These are phyloP conservation scores for Anneissia japonica DNA, from an alignment of 35 echinoderm and acorn worm genomes.

Conservation along the genomic window DNA sequence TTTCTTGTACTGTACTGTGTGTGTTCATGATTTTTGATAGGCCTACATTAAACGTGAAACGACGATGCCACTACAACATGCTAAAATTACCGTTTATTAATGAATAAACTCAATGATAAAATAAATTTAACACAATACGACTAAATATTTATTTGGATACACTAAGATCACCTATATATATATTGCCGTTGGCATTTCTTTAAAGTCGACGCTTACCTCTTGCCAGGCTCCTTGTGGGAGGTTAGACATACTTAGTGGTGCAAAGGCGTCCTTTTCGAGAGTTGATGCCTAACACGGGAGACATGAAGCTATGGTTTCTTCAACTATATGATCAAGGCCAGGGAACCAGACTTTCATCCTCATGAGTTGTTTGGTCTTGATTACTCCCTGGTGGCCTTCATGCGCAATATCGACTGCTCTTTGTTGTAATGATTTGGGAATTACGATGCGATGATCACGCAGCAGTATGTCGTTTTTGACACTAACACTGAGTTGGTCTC, in stretches of 20 bases:
- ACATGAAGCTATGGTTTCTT: slow-evolving; percentile 39
- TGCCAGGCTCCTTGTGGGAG: slow-evolving; percentile 32
- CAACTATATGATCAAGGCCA: slow-evolving; percentile 34
- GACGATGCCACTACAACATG: too few relatives aligned
- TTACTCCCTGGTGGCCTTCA: slow-evolving; percentile 59
- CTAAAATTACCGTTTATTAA: too few relatives aligned
- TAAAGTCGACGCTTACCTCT: slow-evolving; percentile 65
- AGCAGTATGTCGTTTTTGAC: slow-evolving; percentile 10
- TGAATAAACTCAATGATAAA: too few relatives aligned
- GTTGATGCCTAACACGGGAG: slow-evolving; percentile 48
- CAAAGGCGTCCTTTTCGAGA: not conserved
- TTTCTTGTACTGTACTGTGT: too few relatives aligned
- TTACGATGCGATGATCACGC: slow-evolving; percentile 45
- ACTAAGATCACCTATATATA: too few relatives aligned
- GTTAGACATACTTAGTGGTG: slow-evolving; percentile 35
- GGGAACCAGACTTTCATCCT: slow-evolving; percentile 79
- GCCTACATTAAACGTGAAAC: too few relatives aligned
- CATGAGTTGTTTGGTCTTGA: slow-evolving; percentile 58
- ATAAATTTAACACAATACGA: too few relatives aligned
- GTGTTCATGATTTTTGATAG: too few relatives aligned
- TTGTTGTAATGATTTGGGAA: slow-evolving; percentile 31
- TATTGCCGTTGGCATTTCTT: slow-evolving; percentile 24
- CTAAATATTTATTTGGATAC: too few relatives aligned
- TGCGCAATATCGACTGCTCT: slow-evolving; percentile 54
- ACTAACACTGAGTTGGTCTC: slow-evolving; percentile 40